Evolutionary conservation across 2,888 invertebrate species (phyloP), one percentile per base, ranked within the genome.

Genomic region (Apamea epomidion): DNA sequence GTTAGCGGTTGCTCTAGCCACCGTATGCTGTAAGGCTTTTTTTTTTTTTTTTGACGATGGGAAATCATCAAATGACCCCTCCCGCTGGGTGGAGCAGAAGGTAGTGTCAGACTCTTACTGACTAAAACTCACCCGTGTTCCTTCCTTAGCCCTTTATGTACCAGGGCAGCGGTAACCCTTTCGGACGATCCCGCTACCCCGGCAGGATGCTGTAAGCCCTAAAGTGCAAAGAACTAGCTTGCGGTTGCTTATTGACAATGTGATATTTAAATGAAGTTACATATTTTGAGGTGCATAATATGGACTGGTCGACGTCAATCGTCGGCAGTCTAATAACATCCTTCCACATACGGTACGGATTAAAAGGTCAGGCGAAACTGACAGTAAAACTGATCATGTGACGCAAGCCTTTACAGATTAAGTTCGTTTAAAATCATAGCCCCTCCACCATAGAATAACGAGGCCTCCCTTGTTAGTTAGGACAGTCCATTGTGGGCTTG

Each of bases 391-490:
- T 74, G 32, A 64, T n/a, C 8, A 21, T n/a, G 1, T 16, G 42
- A 2, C 2, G 42, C 3, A 16, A 37, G 7, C 74, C 68, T 72
- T 78, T 75, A 75, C 67, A 73, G 67, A 77, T 79, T 67, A 76
- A 81, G 76, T 85, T 84, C 74, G 54, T 86, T 87, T 82, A 73
- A 86, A 88, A 82, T 82, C 83, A 72, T 78, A 77, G 69, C 74
- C 80, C 76, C 84, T 74, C 67, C 62, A 62, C 64, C 69, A 78
- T 82, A 83, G 90, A 90, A 91, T 90, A 91, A 90, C 84, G 86
- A 82, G 81, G 74, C 58, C 73, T 82, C 74, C 83, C 90, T 89
- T 88, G 92, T 93, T 92, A 92, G 83, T 80, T 85, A 70, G 78
- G 89, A 76, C 79, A 85, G 84, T 83, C 88, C 78, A 88, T 88